These are phyloP conservation scores for Hycleus phaleratus DNA, from an alignment of 1,140 invertebrate species.

Conservation along the genomic window DNA sequence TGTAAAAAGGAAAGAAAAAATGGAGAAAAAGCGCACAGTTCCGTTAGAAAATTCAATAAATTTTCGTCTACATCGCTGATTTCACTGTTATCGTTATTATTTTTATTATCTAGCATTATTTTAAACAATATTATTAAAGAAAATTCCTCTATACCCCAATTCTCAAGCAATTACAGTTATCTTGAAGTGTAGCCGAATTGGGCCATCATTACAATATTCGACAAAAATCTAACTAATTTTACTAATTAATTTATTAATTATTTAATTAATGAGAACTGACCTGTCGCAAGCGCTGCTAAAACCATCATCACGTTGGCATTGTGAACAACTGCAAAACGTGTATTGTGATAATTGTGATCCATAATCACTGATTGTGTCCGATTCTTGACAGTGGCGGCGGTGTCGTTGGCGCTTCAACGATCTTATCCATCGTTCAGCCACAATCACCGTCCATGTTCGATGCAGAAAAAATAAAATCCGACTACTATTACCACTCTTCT, in stretches of 20 bases:
- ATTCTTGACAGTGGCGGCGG: no score
- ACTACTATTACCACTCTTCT: constrained; percentile 14
- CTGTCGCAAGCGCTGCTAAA: constrained; percentile 29
- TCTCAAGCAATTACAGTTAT: not conserved
- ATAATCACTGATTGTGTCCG: constrained; percentile 25
- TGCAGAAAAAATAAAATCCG: constrained; percentile 31
- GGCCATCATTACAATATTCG: no score
- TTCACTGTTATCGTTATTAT: no score
- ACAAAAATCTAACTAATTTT: no score
- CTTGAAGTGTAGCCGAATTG: no score
- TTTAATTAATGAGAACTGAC: constrained; percentile 16
- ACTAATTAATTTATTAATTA: no score
- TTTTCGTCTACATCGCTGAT: no score
- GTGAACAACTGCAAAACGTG: constrained; percentile 35
- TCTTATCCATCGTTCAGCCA: constrained; percentile 27
- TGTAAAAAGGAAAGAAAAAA: no score
- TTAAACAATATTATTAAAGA: no score
- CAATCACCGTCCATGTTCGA: constrained; percentile 32
- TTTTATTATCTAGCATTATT: no score
- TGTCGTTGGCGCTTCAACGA: constrained; percentile 8
- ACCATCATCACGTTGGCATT: constrained; percentile 32
- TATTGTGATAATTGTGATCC: constrained; percentile 31
- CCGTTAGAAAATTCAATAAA: no score
- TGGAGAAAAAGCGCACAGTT: no score
- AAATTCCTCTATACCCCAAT: not conserved